phyloP scores from a whole-genome alignment of 2,797 vertebrate genomes.

The Rhinogobio ventralis region DNA sequence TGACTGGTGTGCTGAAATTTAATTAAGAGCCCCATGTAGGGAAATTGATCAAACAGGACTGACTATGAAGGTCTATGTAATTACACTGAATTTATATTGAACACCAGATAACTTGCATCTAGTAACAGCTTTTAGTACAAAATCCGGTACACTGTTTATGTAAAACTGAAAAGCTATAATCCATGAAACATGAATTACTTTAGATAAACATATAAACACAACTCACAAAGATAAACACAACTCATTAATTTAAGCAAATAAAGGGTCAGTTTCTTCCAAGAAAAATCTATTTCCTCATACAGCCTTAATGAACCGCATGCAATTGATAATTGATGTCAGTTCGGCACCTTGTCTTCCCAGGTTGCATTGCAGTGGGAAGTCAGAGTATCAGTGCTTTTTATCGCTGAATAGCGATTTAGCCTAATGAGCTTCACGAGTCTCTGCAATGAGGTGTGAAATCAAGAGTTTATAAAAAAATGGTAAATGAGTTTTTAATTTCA shows the following conservation, averaged over 20 bases:
- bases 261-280: not conserved
- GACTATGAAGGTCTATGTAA: slow-evolving; percentile 20
- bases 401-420: slow-evolving; percentile 21
- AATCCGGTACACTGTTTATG: not conserved
- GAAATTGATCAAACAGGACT: slow-evolving; percentile 9
- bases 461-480: slow-evolving; percentile 21
- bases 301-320: slow-evolving; percentile 12
- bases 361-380: slow-evolving; percentile 12
- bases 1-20: slow-evolving; percentile 12
- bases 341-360: slow-evolving; percentile 9
- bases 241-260: not conserved
- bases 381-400: slow-evolving; percentile 8
- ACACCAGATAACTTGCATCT: not conserved
- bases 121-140: not conserved
- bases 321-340: slow-evolving; percentile 13
- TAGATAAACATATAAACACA: not conserved
- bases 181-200: slow-evolving; percentile 14
- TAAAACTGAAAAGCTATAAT: not conserved
- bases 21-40: slow-evolving; percentile 9
- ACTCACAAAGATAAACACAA: not conserved
- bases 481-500: slow-evolving; percentile 41
- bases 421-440: slow-evolving; percentile 34
- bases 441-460: slow-evolving; percentile 43
- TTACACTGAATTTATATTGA: slow-evolving; percentile 13
- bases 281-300: slow-evolving; percentile 5